These are phyloP conservation scores for Poecilia wingei DNA, from an alignment of 2,797 vertebrate species.

Conservation along the genomic window DNA sequence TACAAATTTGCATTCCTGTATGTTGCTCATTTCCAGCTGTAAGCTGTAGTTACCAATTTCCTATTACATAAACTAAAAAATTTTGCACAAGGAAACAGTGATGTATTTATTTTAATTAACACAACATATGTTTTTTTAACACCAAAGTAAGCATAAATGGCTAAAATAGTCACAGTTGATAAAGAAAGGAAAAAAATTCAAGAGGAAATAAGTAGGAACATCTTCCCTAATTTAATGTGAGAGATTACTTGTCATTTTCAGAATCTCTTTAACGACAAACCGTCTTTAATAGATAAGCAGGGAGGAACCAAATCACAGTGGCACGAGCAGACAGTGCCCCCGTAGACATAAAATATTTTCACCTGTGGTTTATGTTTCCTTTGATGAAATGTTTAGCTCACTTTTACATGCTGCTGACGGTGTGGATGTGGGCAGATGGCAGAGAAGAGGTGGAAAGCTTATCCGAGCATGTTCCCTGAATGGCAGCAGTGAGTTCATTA, in stretches of 20 bases:
- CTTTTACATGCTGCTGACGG: not conserved
- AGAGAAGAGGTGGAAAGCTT: not conserved
- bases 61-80: not conserved
- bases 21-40: not conserved
- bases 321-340: not conserved
- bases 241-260: not conserved
- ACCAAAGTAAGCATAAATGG: not conserved
- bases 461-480: not conserved
- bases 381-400: not conserved
- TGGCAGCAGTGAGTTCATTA: conserved; percentile 2
- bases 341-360: not conserved
- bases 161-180: not conserved
- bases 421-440: not conserved
- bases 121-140: not conserved
- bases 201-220: not conserved
- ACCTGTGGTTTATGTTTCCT: not conserved
- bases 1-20: not conserved
- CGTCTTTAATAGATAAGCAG: not conserved
- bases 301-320: not conserved
- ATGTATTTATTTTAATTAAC: not conserved
- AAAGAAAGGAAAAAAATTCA: not conserved
- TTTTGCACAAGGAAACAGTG: not conserved
- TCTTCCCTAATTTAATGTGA: not conserved
- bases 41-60: not conserved
- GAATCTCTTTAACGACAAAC: not conserved